Evolutionary conservation across 2,888 invertebrate genomes (phyloP), one percentile per base, ranked within the genome.

Genomic region (Oxycera nigricornis): DNA sequence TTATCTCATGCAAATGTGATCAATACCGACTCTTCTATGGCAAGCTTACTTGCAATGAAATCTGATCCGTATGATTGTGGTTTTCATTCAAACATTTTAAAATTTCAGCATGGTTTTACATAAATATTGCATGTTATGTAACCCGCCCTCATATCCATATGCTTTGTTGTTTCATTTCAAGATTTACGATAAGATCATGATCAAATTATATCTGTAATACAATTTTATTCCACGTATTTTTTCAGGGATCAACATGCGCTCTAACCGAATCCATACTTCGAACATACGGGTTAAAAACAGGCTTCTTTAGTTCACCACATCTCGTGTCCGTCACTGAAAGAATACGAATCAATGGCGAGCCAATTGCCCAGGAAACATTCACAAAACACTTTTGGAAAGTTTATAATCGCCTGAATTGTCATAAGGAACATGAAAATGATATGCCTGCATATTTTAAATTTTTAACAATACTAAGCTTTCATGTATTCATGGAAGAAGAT

Each of bases 241-340:
- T 77, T 67, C 77, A 90, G 90, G 95, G 94, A 24, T 96, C 97
- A 20, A 97, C 97, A 0, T 97, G 97, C 83, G 96, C 97, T 0
- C 92, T 95, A 84, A 91, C 92, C 78, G 99, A 99, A 84, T 91
- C 93, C 0, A 94, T 99, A 76, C 87, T 99, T 9, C 90, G 95
- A 0, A 86, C 90, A 26, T 91, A 94, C 82, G 96, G 96, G 1
- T 91, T 90, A 81, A 91, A 89, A 80, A 98, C 98, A 0, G 98
- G 98, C 4, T 94, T 99, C 83, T 98, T 91, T 84, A 96, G 96
- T 65, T 99, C 98, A 0, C 99, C 99, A 0, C 99, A 99, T 86
- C 86, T 99, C 75, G 88, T 98, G 3, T 92, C 93, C 41, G 96
- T 96, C 0, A 88, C 95, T 17, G 99, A 99, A 86, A 89, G 99